Evolutionary conservation across 1,140 invertebrate species (phyloP), one percentile per base, ranked within the genome.

Genomic region (Cylas formicarius): DNA sequence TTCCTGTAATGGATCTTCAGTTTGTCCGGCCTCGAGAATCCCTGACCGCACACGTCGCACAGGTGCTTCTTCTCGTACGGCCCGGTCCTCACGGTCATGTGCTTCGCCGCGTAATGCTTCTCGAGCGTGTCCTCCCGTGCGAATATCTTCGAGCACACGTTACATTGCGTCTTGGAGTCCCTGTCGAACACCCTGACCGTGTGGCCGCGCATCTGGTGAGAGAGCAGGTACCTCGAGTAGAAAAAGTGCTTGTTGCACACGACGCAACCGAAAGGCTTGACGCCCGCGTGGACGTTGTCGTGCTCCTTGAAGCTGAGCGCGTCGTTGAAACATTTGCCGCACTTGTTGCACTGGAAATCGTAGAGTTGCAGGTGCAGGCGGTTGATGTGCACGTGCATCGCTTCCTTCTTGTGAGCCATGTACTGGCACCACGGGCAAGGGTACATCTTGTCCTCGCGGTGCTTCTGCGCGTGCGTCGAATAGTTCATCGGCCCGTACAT

Each of bases 211-310:
- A 16, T 68, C 58, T 33, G 67, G 45, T 20, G 67, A 7, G 31
- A 67, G 57, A 39, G 49, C 54, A 35, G 58, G 57, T 49, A 61
- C 61, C 67, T 76, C 58, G 62, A 77, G 46, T 68, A 78, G 2
- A 70, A 73, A 54, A 81, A 82, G 1, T 69, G 64, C 33, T 75
- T 74, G 2, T 71, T 71, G 55, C 81, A 84, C 1, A 77, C 67
- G 26, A 74, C 72, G 53, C 82, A 84, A 18, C 65, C 65, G 53
- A 77, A 77, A 0, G 80, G 75, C 54, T 77, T 74, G 50, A 85
- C 79, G 0, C 82, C 78, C 0, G 76, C 76, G 8, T 83, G 72
- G 2, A 77, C 78, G 52, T 81, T 75, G 44, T 76, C 66, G 35
- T 82, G 78, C 48, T 78, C 75, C 19, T 55, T 60, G 26, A 53